Base-by-base conservation (phyloP, 2,113 vertebrate species). In the Gasterosteus aculeatus region DNA sequence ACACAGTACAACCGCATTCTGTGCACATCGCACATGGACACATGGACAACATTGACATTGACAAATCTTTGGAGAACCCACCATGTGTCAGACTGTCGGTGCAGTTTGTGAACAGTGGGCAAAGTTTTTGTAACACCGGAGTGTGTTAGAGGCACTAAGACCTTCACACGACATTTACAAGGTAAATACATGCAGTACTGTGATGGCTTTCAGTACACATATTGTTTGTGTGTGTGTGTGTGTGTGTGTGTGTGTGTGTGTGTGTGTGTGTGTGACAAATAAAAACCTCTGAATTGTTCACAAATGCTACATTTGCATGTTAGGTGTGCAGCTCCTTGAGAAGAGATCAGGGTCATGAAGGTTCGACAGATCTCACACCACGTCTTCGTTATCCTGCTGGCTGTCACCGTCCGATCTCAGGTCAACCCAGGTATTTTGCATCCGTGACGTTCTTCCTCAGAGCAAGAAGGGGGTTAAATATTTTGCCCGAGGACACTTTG, bases 391-490 rank as follows among this genome's bases (percentile, higher is more conserved):
- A 5, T 91, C 44, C 68, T 92, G 39, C 75, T 89, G 72, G 62
- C 69, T 33, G 68, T 59, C n/a, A 26, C 81, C 7, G 87, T 38
- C 3, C 84, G 41, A 56, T 66, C 83, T 47, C 93, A 94, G 80
- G 93, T 94, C 68, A 94, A 93, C 82, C 93, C 93, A 89, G 93
- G 93, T 93, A 10, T 29, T 35, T 57, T 35, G 26, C 29, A 14
- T 31, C 4, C 31, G 39, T 6, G 26, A 29, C 1, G 1, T 61
- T 29, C 18, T 14, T 39, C 31, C 39, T 31, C 7, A 56, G 33
- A 39, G 42, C 51, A 29, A 16, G 18, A 7, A 26, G 18, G 11
- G 1, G 7, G 4, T 31, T 42, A 10, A 15, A 31, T 29, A 26
- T 72, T 22, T 56, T 51, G n/a, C 15, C 33, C 15, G n/a, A 41